A percentile compares a stretch with the other conserved stretches of the same genome.
Evolutionary conservation across 2,113 vertebrate genomes (phyloP).

Genomic region (Sprattus sprattus): DNA sequence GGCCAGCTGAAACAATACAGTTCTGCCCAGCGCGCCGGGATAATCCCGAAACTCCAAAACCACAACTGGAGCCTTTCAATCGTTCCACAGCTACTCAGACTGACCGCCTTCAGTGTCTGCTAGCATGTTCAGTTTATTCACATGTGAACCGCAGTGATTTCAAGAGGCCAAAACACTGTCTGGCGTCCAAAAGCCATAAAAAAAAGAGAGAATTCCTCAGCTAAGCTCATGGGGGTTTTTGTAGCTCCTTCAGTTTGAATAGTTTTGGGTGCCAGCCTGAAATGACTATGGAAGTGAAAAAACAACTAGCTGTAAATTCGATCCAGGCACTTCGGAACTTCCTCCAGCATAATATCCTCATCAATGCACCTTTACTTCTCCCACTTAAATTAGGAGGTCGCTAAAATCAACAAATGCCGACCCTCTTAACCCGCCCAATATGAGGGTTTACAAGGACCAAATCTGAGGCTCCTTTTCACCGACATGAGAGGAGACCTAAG

Average conservation of each 20-base stretch:
- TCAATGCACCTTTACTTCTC: conserved; percentile 1
- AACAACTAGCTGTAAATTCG: background rate
- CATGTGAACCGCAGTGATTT: background rate
- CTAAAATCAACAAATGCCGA: conserved; percentile 8
- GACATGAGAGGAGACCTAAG: background rate
- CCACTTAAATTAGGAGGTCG: background rate
- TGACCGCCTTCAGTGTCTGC: background rate
- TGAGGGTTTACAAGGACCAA: background rate
- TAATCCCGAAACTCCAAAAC: background rate
- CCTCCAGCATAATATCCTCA: background rate
- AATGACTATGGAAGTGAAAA: background rate
- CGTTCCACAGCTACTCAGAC: background rate
- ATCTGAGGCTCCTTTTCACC: background rate
- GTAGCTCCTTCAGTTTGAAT: background rate
- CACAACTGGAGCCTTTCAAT: background rate
- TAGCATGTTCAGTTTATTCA: background rate
- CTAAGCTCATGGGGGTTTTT: background rate
- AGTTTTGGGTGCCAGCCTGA: background rate
- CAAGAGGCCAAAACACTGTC: conserved; percentile 2
- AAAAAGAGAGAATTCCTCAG: background rate
- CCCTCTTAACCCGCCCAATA: background rate
- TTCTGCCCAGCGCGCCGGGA: background rate
- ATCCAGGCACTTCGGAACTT: background rate
- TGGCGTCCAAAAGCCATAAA: background rate
- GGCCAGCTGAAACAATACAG: conserved; percentile 38